These are phyloP conservation scores for Apeltes quadracus DNA, from an alignment of 2,113 vertebrate genomes.

Conservation along the genomic window DNA sequence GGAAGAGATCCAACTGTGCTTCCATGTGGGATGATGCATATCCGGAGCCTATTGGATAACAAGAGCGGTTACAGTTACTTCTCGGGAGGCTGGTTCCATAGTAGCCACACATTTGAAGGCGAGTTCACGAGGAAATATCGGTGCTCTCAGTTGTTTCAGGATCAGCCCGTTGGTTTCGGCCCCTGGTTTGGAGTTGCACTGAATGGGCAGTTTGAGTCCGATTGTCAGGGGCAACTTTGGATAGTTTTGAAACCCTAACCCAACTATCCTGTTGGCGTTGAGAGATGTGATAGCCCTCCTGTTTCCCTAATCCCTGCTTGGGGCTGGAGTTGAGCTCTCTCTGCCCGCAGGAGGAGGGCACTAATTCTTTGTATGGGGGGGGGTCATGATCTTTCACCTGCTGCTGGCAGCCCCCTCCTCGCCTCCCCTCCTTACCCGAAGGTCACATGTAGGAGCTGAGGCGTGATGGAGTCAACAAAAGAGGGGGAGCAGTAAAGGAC, in stretches of 20 bases:
- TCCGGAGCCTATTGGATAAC: conserved; percentile 24
- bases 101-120: neutral
- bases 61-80: neutral
- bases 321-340: conserved; percentile 26
- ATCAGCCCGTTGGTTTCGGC: neutral
- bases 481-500: conserved; percentile 12
- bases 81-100: neutral
- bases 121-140: neutral
- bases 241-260: conserved; percentile 19
- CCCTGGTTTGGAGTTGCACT: neutral
- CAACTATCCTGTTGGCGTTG: conserved; percentile 31
- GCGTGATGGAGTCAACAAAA: conserved; percentile 55
- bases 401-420: conserved; percentile 47
- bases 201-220: neutral
- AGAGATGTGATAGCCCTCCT: conserved; percentile 37
- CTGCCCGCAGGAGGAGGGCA: conserved; percentile 29
- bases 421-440: conserved; percentile 48
- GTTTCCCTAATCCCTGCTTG: conserved; percentile 47
- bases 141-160: conserved; percentile 21
- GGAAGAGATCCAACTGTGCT: conserved; percentile 51
- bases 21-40: conserved; percentile 40
- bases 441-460: conserved; percentile 60
- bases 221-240: conserved; percentile 8
- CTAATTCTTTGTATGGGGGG: conserved; percentile 55
- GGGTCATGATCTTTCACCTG: conserved; percentile 74